A percentile compares a stretch with the other conserved stretches of the same genome.
Evolutionary conservation across 2,113 vertebrate genomes (phyloP).

Genomic region (Sapayoa aenigma): DNA sequence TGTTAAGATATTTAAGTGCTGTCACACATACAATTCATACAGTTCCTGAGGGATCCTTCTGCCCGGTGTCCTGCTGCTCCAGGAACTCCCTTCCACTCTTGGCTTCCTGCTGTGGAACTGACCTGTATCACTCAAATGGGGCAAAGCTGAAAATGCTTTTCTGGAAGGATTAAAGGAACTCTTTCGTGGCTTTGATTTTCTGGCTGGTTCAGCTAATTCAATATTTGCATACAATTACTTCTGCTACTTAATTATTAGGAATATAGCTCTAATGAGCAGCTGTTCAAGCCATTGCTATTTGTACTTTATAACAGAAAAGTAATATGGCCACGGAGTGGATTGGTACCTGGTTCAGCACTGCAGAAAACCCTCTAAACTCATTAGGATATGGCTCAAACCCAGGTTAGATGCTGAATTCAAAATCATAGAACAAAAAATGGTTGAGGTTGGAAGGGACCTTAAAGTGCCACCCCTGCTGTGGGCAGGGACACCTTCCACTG

Average conservation of each 20-base stretch:
- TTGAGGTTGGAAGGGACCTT: background rate
- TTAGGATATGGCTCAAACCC: background rate
- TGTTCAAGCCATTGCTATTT: background rate
- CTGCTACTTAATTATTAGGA: background rate
- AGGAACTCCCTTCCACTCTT: background rate
- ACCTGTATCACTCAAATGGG: background rate
- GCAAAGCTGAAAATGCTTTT: background rate
- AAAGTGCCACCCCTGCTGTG: background rate
- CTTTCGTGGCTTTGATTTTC: background rate
- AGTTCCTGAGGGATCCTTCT: background rate
- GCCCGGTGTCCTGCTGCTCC: fast-evolving
- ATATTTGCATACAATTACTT: background rate
- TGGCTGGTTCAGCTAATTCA: background rate
- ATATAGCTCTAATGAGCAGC: background rate
- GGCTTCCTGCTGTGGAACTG: background rate
- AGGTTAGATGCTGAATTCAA: background rate
- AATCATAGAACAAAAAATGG: background rate
- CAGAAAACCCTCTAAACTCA: background rate
- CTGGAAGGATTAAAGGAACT: background rate
- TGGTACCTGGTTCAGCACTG: background rate
- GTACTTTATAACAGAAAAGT: background rate
- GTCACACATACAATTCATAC: background rate
- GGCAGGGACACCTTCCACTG: background rate
- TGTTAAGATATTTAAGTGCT: background rate
- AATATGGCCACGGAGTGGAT: background rate